Base-by-base conservation (phyloP, 2,888 invertebrate genomes). In the Diaprepes abbreviatus region DNA sequence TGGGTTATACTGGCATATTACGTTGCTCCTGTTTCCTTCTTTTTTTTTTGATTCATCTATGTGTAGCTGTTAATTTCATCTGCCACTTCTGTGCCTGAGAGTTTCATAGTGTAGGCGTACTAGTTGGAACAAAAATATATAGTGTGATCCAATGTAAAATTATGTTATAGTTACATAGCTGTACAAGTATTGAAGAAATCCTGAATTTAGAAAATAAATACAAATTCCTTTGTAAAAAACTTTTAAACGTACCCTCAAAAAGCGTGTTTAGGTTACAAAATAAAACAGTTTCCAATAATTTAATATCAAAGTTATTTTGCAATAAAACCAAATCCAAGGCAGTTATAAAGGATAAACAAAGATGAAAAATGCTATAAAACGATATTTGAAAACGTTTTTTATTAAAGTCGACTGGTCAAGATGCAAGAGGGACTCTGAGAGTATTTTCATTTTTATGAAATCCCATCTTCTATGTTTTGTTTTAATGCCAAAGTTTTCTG, bases 351-450 rank as follows among this genome's bases (percentile, higher is more conserved):
- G 63, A 31, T 50, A 52, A 24, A 33, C 55, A 45, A 55, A 75
- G 73, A 70, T 71, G 71, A 70, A 75, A 73, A 73, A 72, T 58
- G 74, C 72, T 72, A 73, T 76, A 78, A 77, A 77, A 74, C 75
- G 72, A 74, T 77, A 76, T 76, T 76, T 74, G 76, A 74, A 74
- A 75, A 74, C 71, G 72, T 75, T 74, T 76, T 58, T 69, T 58
- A 59, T 66, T 72, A 74, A 71, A 71, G 72, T 71, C 64, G 67
- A 75, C 67, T 73, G 76, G 75, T 75, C 76, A 75, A 74, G 74
- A 75, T 69, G 74, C 75, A 74, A 72, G 74, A 74, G 73, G 72
- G 62, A 68, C 72, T 73, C 73, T 54, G 72, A 62, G 73, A 74
- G 48, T 62, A 68, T 73, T 70, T 75, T 73, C 72, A 68, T 73